Conservation (phyloP, 2,888 invertebrate species). For the Eilema caniola region DNA sequence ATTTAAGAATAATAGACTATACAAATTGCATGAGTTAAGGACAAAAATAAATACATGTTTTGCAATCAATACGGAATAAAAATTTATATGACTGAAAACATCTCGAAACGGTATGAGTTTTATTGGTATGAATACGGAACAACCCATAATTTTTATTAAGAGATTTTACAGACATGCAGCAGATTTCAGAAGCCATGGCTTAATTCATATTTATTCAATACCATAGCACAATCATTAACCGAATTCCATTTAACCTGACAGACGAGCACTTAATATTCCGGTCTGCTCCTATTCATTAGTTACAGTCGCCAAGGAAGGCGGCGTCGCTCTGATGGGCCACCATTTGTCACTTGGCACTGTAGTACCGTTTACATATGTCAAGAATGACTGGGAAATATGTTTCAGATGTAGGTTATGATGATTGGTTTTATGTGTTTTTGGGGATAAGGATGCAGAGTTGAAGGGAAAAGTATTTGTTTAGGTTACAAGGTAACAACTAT, state of each 20-base stretch:
- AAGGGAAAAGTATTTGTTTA: not conserved
- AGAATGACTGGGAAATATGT: not conserved
- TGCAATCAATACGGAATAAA: too few relatives aligned
- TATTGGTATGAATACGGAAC: too few relatives aligned
- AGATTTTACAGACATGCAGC: too few relatives aligned
- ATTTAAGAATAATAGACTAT: too few relatives aligned
- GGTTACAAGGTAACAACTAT: not conserved
- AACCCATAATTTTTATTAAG: too few relatives aligned
- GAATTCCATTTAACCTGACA: constrained; percentile 19
- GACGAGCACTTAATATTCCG: constrained; percentile 25
- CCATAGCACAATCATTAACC: constrained; percentile 17
- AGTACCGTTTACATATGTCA: constrained; percentile 15
- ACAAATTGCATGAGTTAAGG: too few relatives aligned
- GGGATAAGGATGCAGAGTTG: not conserved
- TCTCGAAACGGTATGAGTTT: too few relatives aligned
- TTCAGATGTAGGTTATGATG: not conserved
- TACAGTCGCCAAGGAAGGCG: constrained; percentile 18
- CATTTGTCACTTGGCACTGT: constrained; percentile 21
- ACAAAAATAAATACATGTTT: too few relatives aligned
- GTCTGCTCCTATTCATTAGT: constrained; percentile 25
- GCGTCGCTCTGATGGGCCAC: constrained; percentile 14
- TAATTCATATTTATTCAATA: constrained; percentile 10
- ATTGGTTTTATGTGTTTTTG: not conserved
- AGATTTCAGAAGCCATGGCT: not conserved
- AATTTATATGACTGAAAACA: too few relatives aligned